Evolutionary conservation across 2,797 vertebrate genomes (phyloP), one percentile per base, ranked within the genome.

Genomic region (Erpetoichthys calabaricus): DNA sequence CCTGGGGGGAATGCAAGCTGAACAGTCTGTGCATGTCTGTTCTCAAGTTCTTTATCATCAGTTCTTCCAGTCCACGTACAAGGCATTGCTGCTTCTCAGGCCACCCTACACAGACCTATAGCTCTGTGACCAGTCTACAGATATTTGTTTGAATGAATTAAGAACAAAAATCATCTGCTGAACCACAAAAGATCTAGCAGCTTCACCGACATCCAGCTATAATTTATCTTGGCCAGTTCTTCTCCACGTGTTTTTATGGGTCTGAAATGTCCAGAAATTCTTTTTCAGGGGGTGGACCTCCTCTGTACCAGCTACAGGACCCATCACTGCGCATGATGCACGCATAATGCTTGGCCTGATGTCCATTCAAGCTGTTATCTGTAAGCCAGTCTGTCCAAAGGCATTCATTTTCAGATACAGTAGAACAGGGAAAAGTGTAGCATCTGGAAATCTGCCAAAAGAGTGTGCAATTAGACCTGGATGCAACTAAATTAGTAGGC

Each of bases 311-410:
- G 78, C 81, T 88, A 64, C 95, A 98, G 64, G 80, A 86, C 57
- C 86, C 87, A 42, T 93, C 84, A 0, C 73, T 86, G 57, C 81
- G 79, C 68, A 87, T 88, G 73, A 91, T 88, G 56, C 94, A 97
- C 72, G 90, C 85, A 1, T 86, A 89, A 67, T 96, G 82, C 56
- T 86, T 78, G 58, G 90, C 89, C 75, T 96, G 90, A 60, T 91
- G 82, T 45, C 88, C 89, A 0, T 87, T 84, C 42, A 89, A 80
- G 64, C 78, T 86, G 66, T 83, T 75, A 68, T 91, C 90, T 65
- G 87, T 68, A 67, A 91, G 76, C 91, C 89, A 91, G 73, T 94
- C 90, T 8, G 85, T 92, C 91, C 91, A 95, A 69, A 91, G 79
- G 69, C 95, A 98, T 77, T 92, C 89, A 1, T 87, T 86, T 47